Evolutionary conservation across 2,797 vertebrate species (phyloP).

Genomic region (Cynopterus sphinx): DNA sequence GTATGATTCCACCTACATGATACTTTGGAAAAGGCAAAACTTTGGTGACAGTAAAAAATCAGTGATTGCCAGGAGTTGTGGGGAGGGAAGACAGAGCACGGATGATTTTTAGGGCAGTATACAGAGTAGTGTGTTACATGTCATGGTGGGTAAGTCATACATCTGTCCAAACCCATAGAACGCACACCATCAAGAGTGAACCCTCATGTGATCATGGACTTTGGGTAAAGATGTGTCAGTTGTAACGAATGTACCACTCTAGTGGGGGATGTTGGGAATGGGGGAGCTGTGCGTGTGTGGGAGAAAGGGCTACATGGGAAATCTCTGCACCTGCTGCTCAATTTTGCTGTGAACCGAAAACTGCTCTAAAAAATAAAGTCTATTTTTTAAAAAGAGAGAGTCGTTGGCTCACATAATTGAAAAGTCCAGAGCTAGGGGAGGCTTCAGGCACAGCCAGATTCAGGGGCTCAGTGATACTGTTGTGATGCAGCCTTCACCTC

Average conservation of each 20-base stretch:
- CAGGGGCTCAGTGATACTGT: background rate
- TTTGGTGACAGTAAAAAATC: background rate
- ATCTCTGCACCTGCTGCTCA: background rate
- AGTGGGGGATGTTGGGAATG: no score
- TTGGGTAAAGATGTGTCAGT: background rate
- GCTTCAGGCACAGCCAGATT: background rate
- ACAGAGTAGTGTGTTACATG: background rate
- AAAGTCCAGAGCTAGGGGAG: background rate
- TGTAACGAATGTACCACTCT: background rate
- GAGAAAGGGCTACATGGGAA: background rate
- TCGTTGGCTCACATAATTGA: background rate
- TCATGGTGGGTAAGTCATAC: background rate
- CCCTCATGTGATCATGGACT: background rate
- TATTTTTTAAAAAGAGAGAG: background rate
- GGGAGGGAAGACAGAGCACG: no score
- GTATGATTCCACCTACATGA: background rate
- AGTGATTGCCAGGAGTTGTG: background rate
- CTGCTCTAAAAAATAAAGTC: background rate
- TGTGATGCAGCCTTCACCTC: background rate
- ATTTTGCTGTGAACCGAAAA: background rate
- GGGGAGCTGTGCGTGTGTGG: no score
- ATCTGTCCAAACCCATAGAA: background rate
- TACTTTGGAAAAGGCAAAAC: background rate
- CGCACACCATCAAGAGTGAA: background rate
- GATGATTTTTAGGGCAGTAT: background rate